Conservation (phyloP, 2,113 vertebrate genomes). For the Caranx melampygus region DNA sequence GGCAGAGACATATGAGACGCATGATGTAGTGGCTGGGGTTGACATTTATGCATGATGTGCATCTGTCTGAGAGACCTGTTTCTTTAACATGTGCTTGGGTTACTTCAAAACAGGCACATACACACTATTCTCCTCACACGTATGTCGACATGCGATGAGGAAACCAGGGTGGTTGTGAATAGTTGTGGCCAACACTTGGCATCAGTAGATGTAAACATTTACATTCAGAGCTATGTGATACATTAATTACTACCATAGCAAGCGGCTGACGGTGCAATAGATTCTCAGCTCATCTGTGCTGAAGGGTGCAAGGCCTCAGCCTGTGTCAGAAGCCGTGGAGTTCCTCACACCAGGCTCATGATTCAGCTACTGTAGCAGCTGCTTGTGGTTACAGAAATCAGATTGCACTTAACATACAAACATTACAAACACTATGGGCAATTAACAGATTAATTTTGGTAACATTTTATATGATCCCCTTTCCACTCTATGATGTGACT, state of each 20-base stretch:
- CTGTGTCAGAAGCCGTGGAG: background rate
- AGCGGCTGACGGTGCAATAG: background rate
- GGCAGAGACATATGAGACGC: background rate
- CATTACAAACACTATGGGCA: background rate
- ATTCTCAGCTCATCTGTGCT: conserved; percentile 16
- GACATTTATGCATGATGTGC: conserved; percentile 13
- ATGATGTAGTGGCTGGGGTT: background rate
- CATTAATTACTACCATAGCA: background rate
- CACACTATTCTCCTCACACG: background rate
- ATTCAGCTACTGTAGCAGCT: background rate
- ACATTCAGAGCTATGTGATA: conserved; percentile 30
- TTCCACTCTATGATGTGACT: background rate
- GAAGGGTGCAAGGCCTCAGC: background rate
- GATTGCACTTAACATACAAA: background rate
- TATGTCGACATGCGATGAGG: conserved; percentile 27
- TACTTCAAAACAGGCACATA: background rate
- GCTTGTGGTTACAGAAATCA: background rate
- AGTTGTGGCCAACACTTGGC: conserved; percentile 15
- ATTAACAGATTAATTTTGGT: background rate
- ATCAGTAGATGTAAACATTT: conserved; percentile 28
- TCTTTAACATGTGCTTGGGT: conserved; percentile 4
- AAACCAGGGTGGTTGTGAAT: background rate
- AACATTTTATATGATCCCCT: background rate
- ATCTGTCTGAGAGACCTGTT: background rate
- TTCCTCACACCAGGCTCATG: background rate